A percentile compares a stretch with the other conserved stretches of the same genome.
Conservation (phyloP, 1,140 invertebrate genomes). For the Aradophagus sp. region DNA sequence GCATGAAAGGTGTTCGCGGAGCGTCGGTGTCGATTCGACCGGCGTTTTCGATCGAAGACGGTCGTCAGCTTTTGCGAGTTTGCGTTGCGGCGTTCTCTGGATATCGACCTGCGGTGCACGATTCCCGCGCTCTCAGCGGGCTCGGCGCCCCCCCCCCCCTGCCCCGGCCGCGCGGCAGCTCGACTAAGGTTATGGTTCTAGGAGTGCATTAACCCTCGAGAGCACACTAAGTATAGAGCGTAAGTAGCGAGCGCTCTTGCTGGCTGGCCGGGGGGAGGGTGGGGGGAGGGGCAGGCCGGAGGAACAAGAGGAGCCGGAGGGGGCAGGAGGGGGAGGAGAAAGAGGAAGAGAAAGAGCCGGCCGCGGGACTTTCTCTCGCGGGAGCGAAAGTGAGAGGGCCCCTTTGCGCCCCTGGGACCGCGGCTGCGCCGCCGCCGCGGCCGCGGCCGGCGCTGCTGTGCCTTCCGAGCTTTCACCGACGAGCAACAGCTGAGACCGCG, state of each 20-base stretch:
- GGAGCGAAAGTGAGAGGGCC: no score
- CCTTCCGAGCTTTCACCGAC: no score
- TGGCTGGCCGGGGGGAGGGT: conserved; percentile 49
- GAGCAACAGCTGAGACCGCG: no score
- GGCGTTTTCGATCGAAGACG: conserved; percentile 23
- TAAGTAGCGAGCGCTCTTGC: conserved; percentile 20
- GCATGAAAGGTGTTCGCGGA: no score
- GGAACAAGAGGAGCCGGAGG: conserved; percentile 27
- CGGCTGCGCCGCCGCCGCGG: no score
- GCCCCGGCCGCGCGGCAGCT: conserved; percentile 48
- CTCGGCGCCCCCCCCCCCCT: conserved; percentile 54
- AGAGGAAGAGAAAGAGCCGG: conserved; percentile 29
- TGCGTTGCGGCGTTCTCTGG: conserved; percentile 30
- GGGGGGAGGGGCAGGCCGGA: no score
- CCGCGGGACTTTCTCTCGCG: no score
- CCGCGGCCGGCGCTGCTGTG: no score
- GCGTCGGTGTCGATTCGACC: no score
- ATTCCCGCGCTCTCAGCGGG: conserved; percentile 48
- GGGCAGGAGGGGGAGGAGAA: conserved; percentile 22
- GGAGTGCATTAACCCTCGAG: conserved; percentile 73
- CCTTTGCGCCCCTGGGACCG: no score
- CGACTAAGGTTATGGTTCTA: conserved; percentile 67
- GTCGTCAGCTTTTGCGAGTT: conserved; percentile 27
- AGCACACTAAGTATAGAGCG: conserved; percentile 67
- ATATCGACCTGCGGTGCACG: conserved; percentile 60